These are phyloP conservation scores for Pogonomyrmex barbatus DNA, from an alignment of 1,140 invertebrate species.

Conservation along the genomic window DNA sequence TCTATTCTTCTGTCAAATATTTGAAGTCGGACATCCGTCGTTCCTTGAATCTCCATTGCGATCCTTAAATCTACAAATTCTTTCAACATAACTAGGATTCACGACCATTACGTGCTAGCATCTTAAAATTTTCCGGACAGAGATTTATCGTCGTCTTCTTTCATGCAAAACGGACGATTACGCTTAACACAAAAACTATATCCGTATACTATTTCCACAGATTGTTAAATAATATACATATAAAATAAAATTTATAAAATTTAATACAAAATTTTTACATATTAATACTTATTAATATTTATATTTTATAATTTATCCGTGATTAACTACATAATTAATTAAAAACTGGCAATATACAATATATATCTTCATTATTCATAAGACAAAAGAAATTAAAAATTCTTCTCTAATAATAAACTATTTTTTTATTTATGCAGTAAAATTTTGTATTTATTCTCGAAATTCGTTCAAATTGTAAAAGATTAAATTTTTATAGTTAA, in stretches of 20 bases:
- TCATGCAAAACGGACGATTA: not conserved
- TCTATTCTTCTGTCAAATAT: not conserved
- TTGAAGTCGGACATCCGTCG: not conserved
- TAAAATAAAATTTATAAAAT: not conserved
- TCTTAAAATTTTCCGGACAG: not conserved
- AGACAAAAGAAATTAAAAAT: not conserved
- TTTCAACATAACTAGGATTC: not conserved
- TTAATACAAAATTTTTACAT: not conserved
- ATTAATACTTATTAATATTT: not conserved
- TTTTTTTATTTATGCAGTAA: not conserved
- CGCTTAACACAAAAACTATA: not conserved
- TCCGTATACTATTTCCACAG: not conserved
- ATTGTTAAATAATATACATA: not conserved
- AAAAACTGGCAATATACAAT: not conserved
- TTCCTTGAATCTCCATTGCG: not conserved
- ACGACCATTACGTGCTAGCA: not conserved
- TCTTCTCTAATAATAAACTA: not conserved
- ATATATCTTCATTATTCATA: not conserved
- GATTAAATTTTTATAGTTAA: conserved; percentile 9
- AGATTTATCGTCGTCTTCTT: not conserved
- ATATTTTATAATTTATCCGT: not conserved
- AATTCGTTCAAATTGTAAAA: not conserved
- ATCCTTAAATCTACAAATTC: not conserved
- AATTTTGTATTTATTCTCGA: not conserved
- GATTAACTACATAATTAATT: not conserved